Conservation (phyloP, 2,888 invertebrate genomes). For the Icerya purchasi region DNA sequence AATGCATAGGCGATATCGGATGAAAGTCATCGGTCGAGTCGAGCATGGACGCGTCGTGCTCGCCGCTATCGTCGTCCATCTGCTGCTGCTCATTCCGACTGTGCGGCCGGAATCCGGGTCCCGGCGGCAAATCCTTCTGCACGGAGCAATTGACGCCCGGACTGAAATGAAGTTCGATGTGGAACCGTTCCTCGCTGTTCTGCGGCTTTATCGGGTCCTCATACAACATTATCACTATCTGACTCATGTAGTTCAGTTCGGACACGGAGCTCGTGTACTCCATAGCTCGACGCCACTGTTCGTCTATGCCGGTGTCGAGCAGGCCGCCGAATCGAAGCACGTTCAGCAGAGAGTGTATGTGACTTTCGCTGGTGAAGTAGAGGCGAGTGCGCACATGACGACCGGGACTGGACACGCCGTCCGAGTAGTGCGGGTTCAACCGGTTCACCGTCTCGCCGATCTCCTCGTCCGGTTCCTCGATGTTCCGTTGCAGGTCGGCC, state of each 20-base stretch:
- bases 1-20: slow-evolving; percentile 7
- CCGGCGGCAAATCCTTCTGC: slow-evolving; percentile 78
- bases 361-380: slow-evolving; percentile 98
- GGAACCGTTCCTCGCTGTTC: slow-evolving; percentile 75
- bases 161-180: slow-evolving; percentile 96
- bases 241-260: slow-evolving; percentile 97
- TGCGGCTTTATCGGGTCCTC: slow-evolving; percentile 95
- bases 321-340: slow-evolving; percentile 82
- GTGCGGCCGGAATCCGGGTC: slow-evolving; percentile 80
- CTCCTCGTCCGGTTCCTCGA: slow-evolving; percentile 76
- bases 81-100: slow-evolving; percentile 46
- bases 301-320: slow-evolving; percentile 45
- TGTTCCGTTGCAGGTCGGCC: slow-evolving; percentile 81
- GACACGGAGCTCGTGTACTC: slow-evolving; percentile 94
- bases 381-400: slow-evolving; percentile 94
- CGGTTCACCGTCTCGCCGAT: slow-evolving; percentile 84
- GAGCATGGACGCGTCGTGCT: slow-evolving; percentile 10
- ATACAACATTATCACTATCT: slow-evolving; percentile 94
- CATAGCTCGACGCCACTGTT: slow-evolving; percentile 97
- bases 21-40: slow-evolving; percentile 8
- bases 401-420: slow-evolving; percentile 93
- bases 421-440: slow-evolving; percentile 88
- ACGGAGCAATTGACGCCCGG: slow-evolving; percentile 94
- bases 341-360: slow-evolving; percentile 92
- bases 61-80: slow-evolving; percentile 13